Percentiles rank a stretch among this genome's conserved stretches.
Conservation (phyloP, 1,140 invertebrate species). For the Caerostris darwini region DNA sequence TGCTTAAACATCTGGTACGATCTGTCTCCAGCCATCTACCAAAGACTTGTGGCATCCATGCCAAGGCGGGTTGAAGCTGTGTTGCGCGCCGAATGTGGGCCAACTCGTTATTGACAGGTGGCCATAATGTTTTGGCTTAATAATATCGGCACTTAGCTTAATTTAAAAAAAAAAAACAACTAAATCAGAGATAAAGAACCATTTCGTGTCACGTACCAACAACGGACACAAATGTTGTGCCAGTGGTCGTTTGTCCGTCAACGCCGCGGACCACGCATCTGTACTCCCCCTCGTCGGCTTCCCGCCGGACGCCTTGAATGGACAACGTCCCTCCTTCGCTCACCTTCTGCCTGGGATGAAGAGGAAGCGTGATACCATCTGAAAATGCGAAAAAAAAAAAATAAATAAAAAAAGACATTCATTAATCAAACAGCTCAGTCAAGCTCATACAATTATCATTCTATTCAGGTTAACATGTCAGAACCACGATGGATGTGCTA, state of each 20-base stretch:
- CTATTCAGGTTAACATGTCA: not conserved
- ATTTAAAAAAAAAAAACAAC: no score
- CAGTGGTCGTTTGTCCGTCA: constrained; percentile 92
- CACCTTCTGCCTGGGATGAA: constrained; percentile 96
- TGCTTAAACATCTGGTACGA: no score
- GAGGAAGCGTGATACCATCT: constrained; percentile 89
- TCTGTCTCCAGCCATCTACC: no score
- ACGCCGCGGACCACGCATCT: constrained; percentile 95
- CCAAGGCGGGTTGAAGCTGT: no score
- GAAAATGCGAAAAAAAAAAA: not conserved
- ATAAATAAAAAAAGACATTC: not conserved
- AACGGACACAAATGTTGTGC: constrained; percentile 94
- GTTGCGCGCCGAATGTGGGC: no score
- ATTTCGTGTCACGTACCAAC: constrained; percentile 86
- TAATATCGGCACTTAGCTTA: no score
- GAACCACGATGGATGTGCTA: not conserved
- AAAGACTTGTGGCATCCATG: no score
- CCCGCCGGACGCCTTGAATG: constrained; percentile 95
- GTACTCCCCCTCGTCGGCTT: constrained; percentile 95
- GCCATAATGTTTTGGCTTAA: no score
- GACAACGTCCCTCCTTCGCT: constrained; percentile 95
- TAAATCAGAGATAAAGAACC: not conserved
- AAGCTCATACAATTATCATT: not conserved
- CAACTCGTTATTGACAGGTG: no score
- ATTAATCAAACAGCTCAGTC: not conserved